Percentiles rank a stretch among this genome's conserved stretches.
Conservation (phyloP, 2,888 invertebrate species). For the Hypena proboscidalis region DNA sequence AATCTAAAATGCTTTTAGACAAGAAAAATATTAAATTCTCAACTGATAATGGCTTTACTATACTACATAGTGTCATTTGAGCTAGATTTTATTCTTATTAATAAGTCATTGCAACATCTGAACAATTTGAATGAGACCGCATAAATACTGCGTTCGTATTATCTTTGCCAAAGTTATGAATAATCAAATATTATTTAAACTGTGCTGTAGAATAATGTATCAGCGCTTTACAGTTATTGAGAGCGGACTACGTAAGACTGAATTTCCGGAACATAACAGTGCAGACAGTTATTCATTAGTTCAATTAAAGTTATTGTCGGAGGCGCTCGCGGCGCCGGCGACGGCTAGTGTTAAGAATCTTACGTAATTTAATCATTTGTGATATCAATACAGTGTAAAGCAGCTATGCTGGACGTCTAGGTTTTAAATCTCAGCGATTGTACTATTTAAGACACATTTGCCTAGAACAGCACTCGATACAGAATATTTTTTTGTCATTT, state of each 20-base stretch:
- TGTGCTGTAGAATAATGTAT: constrained; percentile 27
- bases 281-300: constrained; percentile 46
- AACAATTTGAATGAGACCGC: constrained; percentile 15
- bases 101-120: constrained; percentile 10
- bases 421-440: constrained; percentile 38
- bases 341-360: constrained; percentile 38
- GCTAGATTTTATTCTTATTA: constrained; percentile 28
- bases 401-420: constrained; percentile 46
- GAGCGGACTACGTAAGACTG: constrained; percentile 47
- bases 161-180: constrained; percentile 47
- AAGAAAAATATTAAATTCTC: constrained; percentile 5
- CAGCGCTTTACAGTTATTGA: constrained; percentile 23
- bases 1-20: constrained; percentile 2
- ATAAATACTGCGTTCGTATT: constrained; percentile 29
- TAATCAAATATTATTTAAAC: constrained; percentile 35
- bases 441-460: constrained; percentile 16
- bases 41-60: background rate
- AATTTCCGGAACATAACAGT: constrained; percentile 38
- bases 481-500: constrained; percentile 2
- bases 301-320: constrained; percentile 42
- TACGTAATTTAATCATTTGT: constrained; percentile 45
- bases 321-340: constrained; percentile 26
- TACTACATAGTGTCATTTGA: background rate
- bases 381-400: constrained; percentile 42
- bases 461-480: constrained; percentile 12